Evolutionary conservation across 2,888 invertebrate species (phyloP).

Genomic region (Amiota minor): DNA sequence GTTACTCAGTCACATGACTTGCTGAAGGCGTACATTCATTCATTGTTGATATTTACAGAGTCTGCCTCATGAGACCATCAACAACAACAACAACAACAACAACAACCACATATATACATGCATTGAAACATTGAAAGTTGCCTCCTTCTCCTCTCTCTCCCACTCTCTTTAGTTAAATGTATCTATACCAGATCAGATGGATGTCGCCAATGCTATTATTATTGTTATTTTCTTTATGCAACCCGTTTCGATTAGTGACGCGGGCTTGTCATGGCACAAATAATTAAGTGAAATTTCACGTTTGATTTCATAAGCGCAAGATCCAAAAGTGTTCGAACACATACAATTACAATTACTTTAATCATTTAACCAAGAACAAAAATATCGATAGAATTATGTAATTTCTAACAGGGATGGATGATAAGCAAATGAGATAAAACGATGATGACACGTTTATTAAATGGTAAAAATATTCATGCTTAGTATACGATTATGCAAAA

Average conservation of each 20-base stretch:
- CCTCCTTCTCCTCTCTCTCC: too few relatives aligned
- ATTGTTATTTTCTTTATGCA: conserved; percentile 16
- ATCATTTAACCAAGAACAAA: too few relatives aligned
- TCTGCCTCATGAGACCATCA: conserved; percentile 9
- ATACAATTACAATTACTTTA: too few relatives aligned
- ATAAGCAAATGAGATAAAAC: conserved; percentile 47
- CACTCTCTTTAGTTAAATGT: too few relatives aligned
- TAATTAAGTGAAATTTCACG: too few relatives aligned
- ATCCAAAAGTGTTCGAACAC: too few relatives aligned
- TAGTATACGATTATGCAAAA: too few relatives aligned
- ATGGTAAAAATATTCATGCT: conserved; percentile 51
- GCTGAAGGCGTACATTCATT: conserved; percentile 25
- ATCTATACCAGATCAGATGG: too few relatives aligned
- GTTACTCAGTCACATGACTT: conserved; percentile 55
- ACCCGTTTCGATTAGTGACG: background rate
- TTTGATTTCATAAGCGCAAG: too few relatives aligned
- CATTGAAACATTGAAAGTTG: conserved; percentile 29
- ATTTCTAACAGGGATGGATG: conserved; percentile 33
- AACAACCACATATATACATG: conserved; percentile 23
- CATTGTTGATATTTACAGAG: background rate
- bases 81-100: conserved; percentile 7
- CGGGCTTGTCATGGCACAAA: too few relatives aligned
- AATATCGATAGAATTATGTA: too few relatives aligned
- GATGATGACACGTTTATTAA: conserved; percentile 62
- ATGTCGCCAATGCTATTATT: conserved; percentile 39